Conservation (phyloP, 2,113 vertebrate species). For the Phocoena sinus region DNA sequence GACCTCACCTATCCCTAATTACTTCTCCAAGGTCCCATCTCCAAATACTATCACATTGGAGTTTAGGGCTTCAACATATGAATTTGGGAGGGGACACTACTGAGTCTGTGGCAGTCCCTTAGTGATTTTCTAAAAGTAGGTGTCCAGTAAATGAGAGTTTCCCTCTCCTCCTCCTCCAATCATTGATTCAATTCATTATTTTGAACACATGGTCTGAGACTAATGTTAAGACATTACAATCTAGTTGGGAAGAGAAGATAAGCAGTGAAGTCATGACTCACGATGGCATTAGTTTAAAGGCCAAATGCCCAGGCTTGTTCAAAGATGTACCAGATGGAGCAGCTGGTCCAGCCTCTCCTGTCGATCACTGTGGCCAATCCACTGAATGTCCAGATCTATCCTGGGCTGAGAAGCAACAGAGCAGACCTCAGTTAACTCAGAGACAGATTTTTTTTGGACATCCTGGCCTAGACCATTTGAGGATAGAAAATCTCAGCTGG, state of each 20-base stretch:
- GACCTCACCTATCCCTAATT: neutral
- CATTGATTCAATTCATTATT: neutral
- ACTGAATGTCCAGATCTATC: neutral
- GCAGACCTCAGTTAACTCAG: slow-evolving; percentile 16
- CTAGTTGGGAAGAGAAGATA: neutral
- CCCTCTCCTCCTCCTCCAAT: neutral
- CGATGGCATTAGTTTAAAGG: neutral
- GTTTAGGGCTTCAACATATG: neutral
- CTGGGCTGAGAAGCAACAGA: neutral
- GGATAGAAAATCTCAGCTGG: slow-evolving; percentile 43
- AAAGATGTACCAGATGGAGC: neutral
- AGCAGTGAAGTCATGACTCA: neutral
- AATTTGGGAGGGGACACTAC: neutral
- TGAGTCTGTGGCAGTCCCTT: neutral
- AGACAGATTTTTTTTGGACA: slow-evolving; percentile 60
- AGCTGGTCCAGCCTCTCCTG: neutral
- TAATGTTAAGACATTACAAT: neutral
- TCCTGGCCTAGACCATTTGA: slow-evolving; percentile 18
- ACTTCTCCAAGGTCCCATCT: neutral
- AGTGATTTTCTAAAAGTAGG: neutral
- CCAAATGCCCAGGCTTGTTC: neutral
- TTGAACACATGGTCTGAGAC: neutral
- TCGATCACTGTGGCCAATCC: neutral
- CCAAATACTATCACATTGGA: neutral
- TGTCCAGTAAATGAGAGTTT: neutral